A percentile compares a stretch with the other conserved stretches of the same genome.
These are phyloP conservation scores for Sinosuthora webbiana DNA, from an alignment of 2,113 vertebrate species.

Conservation along the genomic window DNA sequence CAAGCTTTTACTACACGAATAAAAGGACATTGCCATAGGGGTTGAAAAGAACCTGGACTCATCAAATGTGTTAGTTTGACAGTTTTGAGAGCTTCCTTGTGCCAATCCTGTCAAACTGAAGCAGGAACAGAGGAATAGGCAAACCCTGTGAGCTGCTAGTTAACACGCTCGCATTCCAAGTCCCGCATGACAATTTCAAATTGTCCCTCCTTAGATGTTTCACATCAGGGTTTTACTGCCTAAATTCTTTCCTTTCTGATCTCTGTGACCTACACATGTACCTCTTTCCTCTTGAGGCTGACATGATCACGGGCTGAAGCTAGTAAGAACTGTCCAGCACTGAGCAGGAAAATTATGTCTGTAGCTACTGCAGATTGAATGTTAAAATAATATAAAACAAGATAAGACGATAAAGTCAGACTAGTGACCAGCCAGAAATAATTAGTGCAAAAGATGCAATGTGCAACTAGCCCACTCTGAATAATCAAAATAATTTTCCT, in stretches of 20 bases:
- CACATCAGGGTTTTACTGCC: slow-evolving; percentile 5
- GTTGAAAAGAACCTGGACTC: background rate
- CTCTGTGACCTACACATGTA: slow-evolving; percentile 59
- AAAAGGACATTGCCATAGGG: background rate
- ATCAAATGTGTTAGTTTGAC: background rate
- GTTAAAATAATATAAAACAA: background rate
- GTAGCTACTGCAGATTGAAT: background rate
- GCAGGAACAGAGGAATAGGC: background rate
- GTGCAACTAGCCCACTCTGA: background rate
- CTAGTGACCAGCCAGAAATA: background rate
- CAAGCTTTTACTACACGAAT: background rate
- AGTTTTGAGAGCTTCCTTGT: background rate
- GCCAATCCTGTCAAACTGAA: background rate
- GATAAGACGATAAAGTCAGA: background rate
- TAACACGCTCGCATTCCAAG: background rate
- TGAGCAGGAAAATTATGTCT: background rate
- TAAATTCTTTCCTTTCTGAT: slow-evolving; percentile 51
- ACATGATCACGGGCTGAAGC: background rate
- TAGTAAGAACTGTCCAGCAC: background rate
- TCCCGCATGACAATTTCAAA: background rate
- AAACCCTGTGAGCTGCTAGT: slow-evolving; percentile 8
- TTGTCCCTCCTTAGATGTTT: slow-evolving; percentile 29
- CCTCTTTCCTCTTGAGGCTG: background rate
- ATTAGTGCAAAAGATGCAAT: background rate
- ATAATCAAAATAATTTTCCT: background rate